Base-by-base conservation (phyloP, 2,888 invertebrate species). In the Lepidocyrtinus sp. region DNA sequence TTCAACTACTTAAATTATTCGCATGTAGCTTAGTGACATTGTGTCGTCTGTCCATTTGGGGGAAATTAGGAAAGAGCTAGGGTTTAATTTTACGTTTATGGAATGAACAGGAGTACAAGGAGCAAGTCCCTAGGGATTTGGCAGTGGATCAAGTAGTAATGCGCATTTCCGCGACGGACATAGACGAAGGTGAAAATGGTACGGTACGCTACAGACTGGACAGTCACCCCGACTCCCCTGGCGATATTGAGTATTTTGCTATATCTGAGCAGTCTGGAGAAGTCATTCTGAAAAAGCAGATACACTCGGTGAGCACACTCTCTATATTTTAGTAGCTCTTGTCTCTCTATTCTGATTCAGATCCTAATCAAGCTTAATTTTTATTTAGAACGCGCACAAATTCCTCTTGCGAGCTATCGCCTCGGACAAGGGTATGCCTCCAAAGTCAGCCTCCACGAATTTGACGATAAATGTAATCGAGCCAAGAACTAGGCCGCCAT, bases 111-210 rank as follows among this genome's bases (percentile, higher is more conserved):
- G 91, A 88, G 87, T 93, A 92, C 89, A 90, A 89, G 88, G 95
- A 95, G 89, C 94, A 94, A 82, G 94, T 96, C 86, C 94, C 95
- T 73, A 94, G 94, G 90, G 96, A 96, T 89, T 91, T 93, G 86
- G 90, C 91, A 80, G 91, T 92, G 81, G 92, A 91, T 17, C 90
- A 92, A 74, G 94, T 94, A 88, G 95, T 96, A 82, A 95, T 96
- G 94, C 91, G 95, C 88, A 94, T 97, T 88, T 96, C 96, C 80
- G 96, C 97, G 17, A 96, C 96, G 27, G 97, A 96, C 89, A 93
- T 95, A 85, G 97, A 98, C 88, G 95, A 96, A 88, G 96, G 96
- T 15, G 93, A 94, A 88, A 98, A 98, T 90, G 96, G 96, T 78
- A 92, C 93, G 86, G 92, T 97, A 12, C 91, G 92, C 83, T 97